Conservation (phyloP, 2,113 vertebrate genomes). For the Platysternon megacephalum region DNA sequence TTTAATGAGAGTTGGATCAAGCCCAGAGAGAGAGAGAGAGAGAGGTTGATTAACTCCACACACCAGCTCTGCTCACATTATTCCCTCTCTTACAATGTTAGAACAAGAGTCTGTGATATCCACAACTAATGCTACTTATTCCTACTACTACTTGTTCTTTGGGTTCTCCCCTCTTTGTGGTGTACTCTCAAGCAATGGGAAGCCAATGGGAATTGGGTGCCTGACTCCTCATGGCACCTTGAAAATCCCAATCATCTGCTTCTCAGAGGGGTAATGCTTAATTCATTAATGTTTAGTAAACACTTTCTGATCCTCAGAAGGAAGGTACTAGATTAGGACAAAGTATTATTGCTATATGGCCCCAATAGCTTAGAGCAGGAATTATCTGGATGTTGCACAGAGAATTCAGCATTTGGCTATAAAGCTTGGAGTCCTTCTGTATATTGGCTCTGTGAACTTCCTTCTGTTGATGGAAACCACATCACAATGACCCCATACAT, state of each 20-base stretch:
- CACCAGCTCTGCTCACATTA: constrained; percentile 25
- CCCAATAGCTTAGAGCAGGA: constrained; percentile 26
- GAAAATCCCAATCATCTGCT: constrained; percentile 42
- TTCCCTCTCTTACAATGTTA: background rate
- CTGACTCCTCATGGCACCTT: constrained; percentile 20
- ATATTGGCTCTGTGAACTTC: background rate
- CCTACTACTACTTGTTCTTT: constrained; percentile 40
- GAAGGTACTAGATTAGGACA: constrained; percentile 1
- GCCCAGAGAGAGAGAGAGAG: constrained; percentile 25
- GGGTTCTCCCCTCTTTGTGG: background rate
- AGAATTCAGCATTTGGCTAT: background rate
- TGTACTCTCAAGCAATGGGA: constrained; percentile 21
- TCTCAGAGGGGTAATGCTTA: constrained; percentile 11
- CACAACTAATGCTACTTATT: constrained; percentile 9
- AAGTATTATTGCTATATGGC: background rate
- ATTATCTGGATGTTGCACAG: constrained; percentile 54
- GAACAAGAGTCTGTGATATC: constrained; percentile 44
- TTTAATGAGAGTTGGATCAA: background rate
- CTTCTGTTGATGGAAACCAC: background rate
- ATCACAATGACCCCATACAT: background rate
- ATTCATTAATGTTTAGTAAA: constrained; percentile 6
- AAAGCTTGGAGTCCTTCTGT: background rate
- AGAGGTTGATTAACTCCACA: background rate
- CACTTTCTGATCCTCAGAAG: constrained; percentile 4
- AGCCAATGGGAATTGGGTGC: constrained; percentile 43